Base-by-base conservation (phyloP, 2,888 invertebrate genomes). In the Pegoplata infirma region DNA sequence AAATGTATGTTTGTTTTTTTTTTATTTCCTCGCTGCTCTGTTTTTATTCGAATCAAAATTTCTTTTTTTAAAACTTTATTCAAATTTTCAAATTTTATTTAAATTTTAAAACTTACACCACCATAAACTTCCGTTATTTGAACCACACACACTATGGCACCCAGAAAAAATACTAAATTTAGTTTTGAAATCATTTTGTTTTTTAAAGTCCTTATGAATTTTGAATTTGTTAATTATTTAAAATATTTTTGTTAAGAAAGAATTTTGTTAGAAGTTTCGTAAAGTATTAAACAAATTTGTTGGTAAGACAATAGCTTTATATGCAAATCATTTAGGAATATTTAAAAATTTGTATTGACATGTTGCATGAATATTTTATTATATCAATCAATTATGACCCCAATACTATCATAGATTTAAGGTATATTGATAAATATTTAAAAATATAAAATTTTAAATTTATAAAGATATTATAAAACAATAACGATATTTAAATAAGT, bases 51-150 rank as follows among this genome's bases (percentile, higher is more conserved):
- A 23, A 23, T 23, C 23, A 23, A 6, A 23, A 6, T 23, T 23
- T 3, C 4, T 5, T 23, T 23, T 23, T 23, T 23, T 5, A 5
- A 5, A 23, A 23, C 6, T 23, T 23, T 23, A 5, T 5, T 5
- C 6, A 23, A 23, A 23, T 23, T 23, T 5, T 5, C 6, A 23
- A 32, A 32, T 8, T 2, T 8, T 32, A 32, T 10, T 32, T 7
- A 4, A 8, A 32, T 2, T 7, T 32, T 40, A 1, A 4, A 56
- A 80, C 81, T 81, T 76, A 81, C 81, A 61, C 67, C 81, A 12
- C 76, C 72, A 32, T 66, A 32, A 2, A 78, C 71, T 51, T 76
- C 32, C 46, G 51, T 61, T 16, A 76, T 36, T 56, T 59, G 12
- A 1, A 19, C 46, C 6, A 74, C 0, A 5, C 51, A 71, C 17